phyloP scores from a whole-genome alignment of 2,797 vertebrate genomes.

The Poeciliopsis infans region DNA sequence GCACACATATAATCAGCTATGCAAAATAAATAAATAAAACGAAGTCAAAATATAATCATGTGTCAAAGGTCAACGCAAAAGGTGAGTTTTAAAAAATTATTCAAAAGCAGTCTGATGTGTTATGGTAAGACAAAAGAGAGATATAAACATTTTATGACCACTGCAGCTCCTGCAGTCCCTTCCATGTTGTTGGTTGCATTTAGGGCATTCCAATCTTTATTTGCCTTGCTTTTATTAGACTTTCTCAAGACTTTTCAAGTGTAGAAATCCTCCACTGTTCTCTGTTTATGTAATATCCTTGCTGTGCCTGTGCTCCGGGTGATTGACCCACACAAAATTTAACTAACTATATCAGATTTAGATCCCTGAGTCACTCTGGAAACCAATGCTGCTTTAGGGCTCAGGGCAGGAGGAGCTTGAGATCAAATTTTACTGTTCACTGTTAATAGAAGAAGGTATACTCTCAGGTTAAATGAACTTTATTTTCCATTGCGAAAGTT shows the following conservation, averaged over 20 bases:
- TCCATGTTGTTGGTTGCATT: not conserved
- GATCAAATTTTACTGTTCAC: not conserved
- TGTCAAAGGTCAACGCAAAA: not conserved
- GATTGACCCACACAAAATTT: not conserved
- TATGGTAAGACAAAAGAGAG: not conserved
- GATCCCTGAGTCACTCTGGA: not conserved
- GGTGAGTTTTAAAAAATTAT: not conserved
- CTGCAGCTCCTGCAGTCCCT: not conserved
- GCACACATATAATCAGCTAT: not conserved
- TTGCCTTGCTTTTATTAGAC: not conserved
- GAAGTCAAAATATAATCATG: not conserved
- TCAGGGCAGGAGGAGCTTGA: not conserved
- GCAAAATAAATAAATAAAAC: not conserved
- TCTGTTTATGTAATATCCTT: not conserved
- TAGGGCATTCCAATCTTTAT: not conserved
- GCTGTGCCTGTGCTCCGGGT: not conserved
- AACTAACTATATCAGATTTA: conserved; percentile 1
- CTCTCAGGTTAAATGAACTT: not conserved
- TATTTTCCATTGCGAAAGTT: conserved; percentile 8
- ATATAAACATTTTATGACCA: not conserved
- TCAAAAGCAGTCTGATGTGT: not conserved
- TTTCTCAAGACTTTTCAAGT: not conserved
- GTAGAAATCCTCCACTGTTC: not conserved
- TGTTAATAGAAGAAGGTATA: not conserved
- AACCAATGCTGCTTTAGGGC: not conserved